A percentile compares a stretch with the other conserved stretches of the same genome.
These are phyloP conservation scores for Acrobasis consociella DNA, from an alignment of 2,888 invertebrate species.

Conservation along the genomic window DNA sequence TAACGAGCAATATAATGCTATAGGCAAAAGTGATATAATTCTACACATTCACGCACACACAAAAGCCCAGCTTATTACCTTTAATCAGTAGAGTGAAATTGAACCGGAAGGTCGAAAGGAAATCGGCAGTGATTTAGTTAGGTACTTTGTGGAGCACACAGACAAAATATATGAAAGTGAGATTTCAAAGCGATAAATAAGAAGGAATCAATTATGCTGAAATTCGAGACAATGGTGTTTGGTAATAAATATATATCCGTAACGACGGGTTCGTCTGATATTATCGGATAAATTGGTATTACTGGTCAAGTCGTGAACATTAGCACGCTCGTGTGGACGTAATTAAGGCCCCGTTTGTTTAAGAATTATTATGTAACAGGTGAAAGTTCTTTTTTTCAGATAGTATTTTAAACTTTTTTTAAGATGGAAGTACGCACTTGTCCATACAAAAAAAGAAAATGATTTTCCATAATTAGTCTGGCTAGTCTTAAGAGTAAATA, in stretches of 20 bases:
- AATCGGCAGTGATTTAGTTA: conserved; percentile 61
- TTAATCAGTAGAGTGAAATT: conserved; percentile 61
- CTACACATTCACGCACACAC: conserved; percentile 35
- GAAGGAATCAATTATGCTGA: conserved; percentile 47
- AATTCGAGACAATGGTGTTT: conserved; percentile 57
- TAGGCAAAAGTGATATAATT: conserved; percentile 42
- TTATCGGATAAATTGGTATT: conserved; percentile 59
- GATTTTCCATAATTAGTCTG: no score
- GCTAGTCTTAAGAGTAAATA: no score
- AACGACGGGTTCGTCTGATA: conserved; percentile 48
- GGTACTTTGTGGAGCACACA: conserved; percentile 42
- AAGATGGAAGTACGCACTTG: no score
- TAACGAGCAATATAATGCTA: conserved; percentile 58
- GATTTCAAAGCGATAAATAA: conserved; percentile 43
- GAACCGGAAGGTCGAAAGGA: conserved; percentile 69
- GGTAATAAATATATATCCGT: conserved; percentile 47
- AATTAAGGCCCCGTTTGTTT: conserved; percentile 49
- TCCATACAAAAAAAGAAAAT: no score
- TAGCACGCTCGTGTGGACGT: conserved; percentile 68
- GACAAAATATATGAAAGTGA: conserved; percentile 30
- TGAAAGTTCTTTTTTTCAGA: conserved; percentile 31
- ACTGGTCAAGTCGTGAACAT: conserved; percentile 64
- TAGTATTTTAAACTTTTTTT: neutral
- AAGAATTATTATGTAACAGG: conserved; percentile 32
- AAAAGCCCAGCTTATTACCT: conserved; percentile 49